phyloP scores from a whole-genome alignment of 1,140 invertebrate genomes.

The Drosophila oshimai region DNA sequence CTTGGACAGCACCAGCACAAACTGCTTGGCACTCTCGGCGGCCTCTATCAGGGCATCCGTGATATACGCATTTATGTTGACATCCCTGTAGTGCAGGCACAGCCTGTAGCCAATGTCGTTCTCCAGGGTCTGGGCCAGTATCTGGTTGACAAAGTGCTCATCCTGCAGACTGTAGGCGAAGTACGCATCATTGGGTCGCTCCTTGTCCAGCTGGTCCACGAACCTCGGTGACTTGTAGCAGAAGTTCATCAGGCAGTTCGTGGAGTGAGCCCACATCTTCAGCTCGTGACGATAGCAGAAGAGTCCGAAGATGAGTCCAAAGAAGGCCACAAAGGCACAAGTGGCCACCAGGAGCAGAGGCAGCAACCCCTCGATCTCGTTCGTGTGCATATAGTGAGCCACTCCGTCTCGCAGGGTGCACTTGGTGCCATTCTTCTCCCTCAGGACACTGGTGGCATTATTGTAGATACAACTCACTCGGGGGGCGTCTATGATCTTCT shows the following conservation, averaged over 20 bases:
- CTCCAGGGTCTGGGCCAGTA: conserved; percentile 92
- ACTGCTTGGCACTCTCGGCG: conserved; percentile 93
- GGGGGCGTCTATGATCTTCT: conserved; percentile 88
- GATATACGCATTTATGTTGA: conserved; percentile 92
- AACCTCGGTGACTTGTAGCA: conserved; percentile 91
- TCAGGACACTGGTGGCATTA: conserved; percentile 86
- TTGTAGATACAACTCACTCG: conserved; percentile 88
- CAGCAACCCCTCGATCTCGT: conserved; percentile 91
- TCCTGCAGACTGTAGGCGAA: conserved; percentile 95
- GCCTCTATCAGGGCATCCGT: conserved; percentile 95
- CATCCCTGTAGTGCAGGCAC: conserved; percentile 93
- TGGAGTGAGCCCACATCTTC: conserved; percentile 93
- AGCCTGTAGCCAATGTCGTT: conserved; percentile 90
- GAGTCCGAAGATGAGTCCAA: conserved; percentile 88
- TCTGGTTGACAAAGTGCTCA: conserved; percentile 93
- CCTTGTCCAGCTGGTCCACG: conserved; percentile 88
- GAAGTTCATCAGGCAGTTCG: conserved; percentile 89
- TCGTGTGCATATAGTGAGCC: conserved; percentile 88
- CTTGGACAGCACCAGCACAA: conserved; percentile 94
- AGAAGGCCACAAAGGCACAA: conserved; percentile 88
- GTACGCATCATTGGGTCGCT: conserved; percentile 94
- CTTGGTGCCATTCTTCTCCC: conserved; percentile 87
- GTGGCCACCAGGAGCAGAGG: conserved; percentile 90
- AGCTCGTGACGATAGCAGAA: conserved; percentile 93
- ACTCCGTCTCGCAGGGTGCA: conserved; percentile 87